phyloP scores from a whole-genome alignment of 2,113 vertebrate genomes.

The Caracal caracal region DNA sequence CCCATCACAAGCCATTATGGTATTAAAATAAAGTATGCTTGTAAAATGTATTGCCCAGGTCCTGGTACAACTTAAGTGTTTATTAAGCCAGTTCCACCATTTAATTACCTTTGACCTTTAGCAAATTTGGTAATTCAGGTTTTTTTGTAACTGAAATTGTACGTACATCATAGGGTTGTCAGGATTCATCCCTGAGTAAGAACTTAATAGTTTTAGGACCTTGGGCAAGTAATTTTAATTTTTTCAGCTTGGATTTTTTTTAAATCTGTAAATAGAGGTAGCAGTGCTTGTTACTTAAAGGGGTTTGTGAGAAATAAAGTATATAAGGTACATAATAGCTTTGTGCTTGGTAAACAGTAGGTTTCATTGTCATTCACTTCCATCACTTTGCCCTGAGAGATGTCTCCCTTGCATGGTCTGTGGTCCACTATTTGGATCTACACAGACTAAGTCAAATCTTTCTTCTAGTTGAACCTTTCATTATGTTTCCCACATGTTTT shows the following conservation, averaged over 20 bases:
- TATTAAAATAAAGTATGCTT: background rate
- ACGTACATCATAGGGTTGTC: background rate
- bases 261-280: background rate
- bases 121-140: background rate
- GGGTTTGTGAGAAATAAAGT: background rate
- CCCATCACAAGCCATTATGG: background rate
- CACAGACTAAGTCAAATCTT: background rate
- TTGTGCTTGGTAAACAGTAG: background rate
- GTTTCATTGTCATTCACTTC: background rate
- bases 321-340: background rate
- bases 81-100: background rate
- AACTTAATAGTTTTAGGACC: background rate
- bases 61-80: background rate
- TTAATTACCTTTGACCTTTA: background rate
- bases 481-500: background rate
- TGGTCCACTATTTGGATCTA: background rate
- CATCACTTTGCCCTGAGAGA: background rate
- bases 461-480: background rate
- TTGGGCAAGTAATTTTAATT: background rate
- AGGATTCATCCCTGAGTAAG: background rate
- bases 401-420: background rate
- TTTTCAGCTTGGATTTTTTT: conserved; percentile 2
- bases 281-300: background rate
- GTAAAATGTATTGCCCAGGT: background rate
- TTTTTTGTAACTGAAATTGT: conserved; percentile 3